Evolutionary conservation across 2,113 vertebrate genomes (phyloP), one percentile per base, ranked within the genome.

Genomic region (Archocentrus centrarchus): DNA sequence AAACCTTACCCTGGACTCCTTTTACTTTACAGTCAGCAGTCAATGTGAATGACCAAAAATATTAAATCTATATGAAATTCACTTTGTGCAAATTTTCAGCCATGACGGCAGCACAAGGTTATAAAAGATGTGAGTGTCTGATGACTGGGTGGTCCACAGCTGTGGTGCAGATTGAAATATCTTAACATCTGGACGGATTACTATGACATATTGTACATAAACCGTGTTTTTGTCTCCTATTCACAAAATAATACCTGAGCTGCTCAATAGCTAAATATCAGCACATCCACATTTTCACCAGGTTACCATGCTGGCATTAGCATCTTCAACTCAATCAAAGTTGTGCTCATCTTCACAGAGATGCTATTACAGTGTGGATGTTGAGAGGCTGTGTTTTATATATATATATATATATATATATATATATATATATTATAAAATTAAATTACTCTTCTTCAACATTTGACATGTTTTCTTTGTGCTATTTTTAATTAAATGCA

Each of bases 111-210:
- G 27, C 6, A 73, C 2, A 30, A 70, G 15, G 66, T 70, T 50
- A 30, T 70, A 10, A 70, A 30, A 24, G 24, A 50, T 30, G 24
- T 11, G 41, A 70, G 24, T 20, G 66, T 50, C 2, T 7, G 15
- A 77, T 60, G 22, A 59, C 6, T 59, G 35, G 41, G 30, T 53
- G 59, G 44, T 17, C 24, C 18, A 53, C 27, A 61, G 27, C 11
- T 62, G 27, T 50, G 59, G 76, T 53, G 20, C 20, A 63, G 59
- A 64, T 32, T 66, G 20, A 58, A 58, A 80, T 55, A 58, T 80
- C 78, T 14, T 22, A 80, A 80, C 35, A 80, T 24, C 61, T 80
- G 78, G 30, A 37, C 9, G 50, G 15, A 66, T 57, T 20, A 20
- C 22, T 4, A 17, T 39, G 6, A 24, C 8, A 63, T 11, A 82